phyloP scores from a whole-genome alignment of 2,888 invertebrate species.

The Halocaridina rubra region DNA sequence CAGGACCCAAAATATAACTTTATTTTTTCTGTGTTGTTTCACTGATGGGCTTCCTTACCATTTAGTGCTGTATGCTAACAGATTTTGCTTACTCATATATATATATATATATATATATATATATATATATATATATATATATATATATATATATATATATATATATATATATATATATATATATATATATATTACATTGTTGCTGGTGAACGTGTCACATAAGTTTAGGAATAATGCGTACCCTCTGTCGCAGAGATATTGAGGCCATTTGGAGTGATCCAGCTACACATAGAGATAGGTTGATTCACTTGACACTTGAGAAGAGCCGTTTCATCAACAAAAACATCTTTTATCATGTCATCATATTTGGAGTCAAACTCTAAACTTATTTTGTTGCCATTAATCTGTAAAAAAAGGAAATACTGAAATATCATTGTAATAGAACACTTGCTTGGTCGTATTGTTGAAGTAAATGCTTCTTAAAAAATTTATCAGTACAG shows the following conservation, averaged over 20 bases:
- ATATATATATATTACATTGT: background rate
- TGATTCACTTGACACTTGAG: slow-evolving; percentile 49
- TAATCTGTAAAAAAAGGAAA: too few species aligned
- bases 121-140: slow-evolving; percentile 2
- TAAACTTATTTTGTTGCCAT: too few species aligned
- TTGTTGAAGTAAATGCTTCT: too few species aligned
- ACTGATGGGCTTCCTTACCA: too few species aligned
- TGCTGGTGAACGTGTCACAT: background rate
- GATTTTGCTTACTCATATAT: too few species aligned
- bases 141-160: background rate
- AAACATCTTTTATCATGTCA: slow-evolving; percentile 42
- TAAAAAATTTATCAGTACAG: too few species aligned
- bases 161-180: background rate
- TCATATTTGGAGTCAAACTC: slow-evolving; percentile 17
- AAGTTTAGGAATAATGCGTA: background rate
- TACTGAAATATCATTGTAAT: too few species aligned
- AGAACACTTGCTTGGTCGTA: too few species aligned
- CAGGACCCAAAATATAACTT: too few species aligned
- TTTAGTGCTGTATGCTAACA: too few species aligned
- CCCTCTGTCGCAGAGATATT: slow-evolving; percentile 30
- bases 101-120: background rate
- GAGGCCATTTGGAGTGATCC: slow-evolving; percentile 54
- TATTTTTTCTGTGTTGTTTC: too few species aligned
- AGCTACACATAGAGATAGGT: slow-evolving; percentile 43
- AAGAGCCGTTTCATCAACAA: slow-evolving; percentile 20